Evolutionary conservation across 2,797 vertebrate genomes (phyloP).

Genomic region (Dryobates pubescens): DNA sequence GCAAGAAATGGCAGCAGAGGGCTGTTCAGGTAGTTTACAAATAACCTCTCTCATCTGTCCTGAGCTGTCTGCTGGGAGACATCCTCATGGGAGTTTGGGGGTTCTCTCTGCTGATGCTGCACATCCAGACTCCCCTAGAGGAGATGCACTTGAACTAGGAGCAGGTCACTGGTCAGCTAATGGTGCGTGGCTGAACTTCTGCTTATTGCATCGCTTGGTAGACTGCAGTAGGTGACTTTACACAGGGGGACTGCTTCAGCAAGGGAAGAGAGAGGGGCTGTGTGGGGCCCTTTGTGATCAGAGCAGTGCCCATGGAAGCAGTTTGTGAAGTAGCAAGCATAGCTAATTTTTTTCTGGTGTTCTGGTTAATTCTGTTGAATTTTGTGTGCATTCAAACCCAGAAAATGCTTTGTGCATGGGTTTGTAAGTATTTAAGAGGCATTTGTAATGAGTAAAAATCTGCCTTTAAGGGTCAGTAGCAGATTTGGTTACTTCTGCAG

Average conservation of each 20-base stretch:
- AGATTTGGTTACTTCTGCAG: conserved; percentile 22
- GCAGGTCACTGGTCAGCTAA: not conserved
- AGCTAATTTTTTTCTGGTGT: not conserved
- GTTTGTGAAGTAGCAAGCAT: not conserved
- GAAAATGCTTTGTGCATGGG: not conserved
- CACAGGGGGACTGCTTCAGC: not conserved
- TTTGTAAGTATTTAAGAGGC: conserved; percentile 61
- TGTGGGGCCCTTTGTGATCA: not conserved
- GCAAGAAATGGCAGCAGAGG: not conserved
- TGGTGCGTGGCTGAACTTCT: not conserved
- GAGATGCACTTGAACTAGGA: not conserved
- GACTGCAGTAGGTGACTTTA: not conserved
- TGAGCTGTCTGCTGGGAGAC: not conserved
- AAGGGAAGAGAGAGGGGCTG: not conserved
- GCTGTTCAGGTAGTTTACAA: not conserved
- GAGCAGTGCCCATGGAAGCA: not conserved
- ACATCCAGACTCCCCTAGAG: not conserved
- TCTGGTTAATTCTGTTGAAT: not conserved
- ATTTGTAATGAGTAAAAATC: conserved; percentile 58
- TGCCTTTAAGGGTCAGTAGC: conserved; percentile 38
- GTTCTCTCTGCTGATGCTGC: not conserved
- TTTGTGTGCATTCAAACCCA: conserved; percentile 27
- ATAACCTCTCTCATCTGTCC: not conserved
- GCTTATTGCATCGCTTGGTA: not conserved
- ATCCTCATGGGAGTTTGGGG: fast-evolving